Conservation (phyloP, 2,113 vertebrate genomes). For the Paramisgurnus dabryanus region DNA sequence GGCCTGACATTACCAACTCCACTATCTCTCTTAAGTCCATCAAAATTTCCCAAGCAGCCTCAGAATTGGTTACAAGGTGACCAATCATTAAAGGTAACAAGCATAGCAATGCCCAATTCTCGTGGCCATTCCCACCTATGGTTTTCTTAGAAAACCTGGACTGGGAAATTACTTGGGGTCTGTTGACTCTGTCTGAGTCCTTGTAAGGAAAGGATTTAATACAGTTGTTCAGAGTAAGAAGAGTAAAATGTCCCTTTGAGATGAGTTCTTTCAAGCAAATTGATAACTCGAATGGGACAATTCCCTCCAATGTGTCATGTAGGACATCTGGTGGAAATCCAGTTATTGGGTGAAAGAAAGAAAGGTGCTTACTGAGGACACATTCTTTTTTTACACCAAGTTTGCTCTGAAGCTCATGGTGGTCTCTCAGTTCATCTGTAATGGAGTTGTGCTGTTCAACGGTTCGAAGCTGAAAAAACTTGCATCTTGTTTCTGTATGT, state of each 20-base stretch:
- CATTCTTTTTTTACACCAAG: conserved; percentile 34
- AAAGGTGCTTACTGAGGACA: conserved; percentile 25
- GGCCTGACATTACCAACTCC: not conserved
- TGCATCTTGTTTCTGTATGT: conserved; percentile 6
- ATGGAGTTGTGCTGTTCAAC: conserved; percentile 10
- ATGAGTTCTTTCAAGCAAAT: conserved; percentile 42
- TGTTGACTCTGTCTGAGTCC: conserved; percentile 6
- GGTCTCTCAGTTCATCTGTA: conserved; percentile 1
- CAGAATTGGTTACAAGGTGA: not conserved
- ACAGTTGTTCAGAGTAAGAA: not conserved
- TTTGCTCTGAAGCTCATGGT: conserved; percentile 4
- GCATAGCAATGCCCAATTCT: not conserved
- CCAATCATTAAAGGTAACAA: conserved; percentile 1
- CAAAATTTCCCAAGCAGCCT: not conserved
- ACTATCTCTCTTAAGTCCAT: not conserved
- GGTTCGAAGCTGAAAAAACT: conserved; percentile 26
- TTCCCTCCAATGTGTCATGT: conserved; percentile 27
- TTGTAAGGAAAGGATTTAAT: conserved; percentile 8
- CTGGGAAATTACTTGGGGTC: not conserved
- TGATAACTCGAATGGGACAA: conserved; percentile 26
- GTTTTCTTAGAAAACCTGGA: conserved; percentile 2
- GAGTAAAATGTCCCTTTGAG: conserved; percentile 7
- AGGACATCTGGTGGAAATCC: conserved; percentile 38
- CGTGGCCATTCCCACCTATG: not conserved
- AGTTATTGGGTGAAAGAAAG: conserved; percentile 35